Percentiles rank a stretch among this genome's conserved stretches.
phyloP scores from a whole-genome alignment of 2,888 invertebrate genomes.

The Phrixothrix hirtus region DNA sequence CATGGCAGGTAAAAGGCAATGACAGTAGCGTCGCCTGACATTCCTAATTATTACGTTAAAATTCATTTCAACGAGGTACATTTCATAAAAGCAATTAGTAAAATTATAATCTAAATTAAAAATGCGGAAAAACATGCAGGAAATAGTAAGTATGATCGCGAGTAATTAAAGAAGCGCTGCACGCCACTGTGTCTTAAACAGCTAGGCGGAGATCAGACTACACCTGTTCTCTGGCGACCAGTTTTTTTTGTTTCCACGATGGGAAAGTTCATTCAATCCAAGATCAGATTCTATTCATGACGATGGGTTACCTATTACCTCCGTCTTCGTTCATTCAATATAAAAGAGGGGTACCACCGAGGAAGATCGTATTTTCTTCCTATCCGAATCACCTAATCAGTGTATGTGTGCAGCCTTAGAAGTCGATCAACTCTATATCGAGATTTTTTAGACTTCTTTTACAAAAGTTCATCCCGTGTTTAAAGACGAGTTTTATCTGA shows the following conservation, averaged over 20 bases:
- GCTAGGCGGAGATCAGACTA: slow-evolving; percentile 43
- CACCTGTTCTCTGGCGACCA: slow-evolving; percentile 46
- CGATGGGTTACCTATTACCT: slow-evolving; percentile 16
- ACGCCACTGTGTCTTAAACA: slow-evolving; percentile 36
- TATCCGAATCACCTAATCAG: slow-evolving; percentile 19
- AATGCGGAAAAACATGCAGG: background rate
- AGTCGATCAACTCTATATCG: slow-evolving; percentile 26
- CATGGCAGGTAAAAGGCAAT: slow-evolving; percentile 9
- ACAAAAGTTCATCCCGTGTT: too few relatives aligned
- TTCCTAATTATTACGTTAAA: background rate
- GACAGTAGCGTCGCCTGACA: slow-evolving; percentile 9
- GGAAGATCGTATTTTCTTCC: slow-evolving; percentile 19
- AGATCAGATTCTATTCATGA: slow-evolving; percentile 37
- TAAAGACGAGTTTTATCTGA: too few relatives aligned
- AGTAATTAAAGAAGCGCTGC: slow-evolving; percentile 3
- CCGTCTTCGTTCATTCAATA: slow-evolving; percentile 13
- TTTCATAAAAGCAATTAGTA: background rate
- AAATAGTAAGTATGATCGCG: slow-evolving; percentile 1
- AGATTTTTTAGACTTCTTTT: slow-evolving; percentile 2
- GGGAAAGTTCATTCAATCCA: slow-evolving; percentile 49
- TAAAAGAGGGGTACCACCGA: slow-evolving; percentile 18
- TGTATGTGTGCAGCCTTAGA: slow-evolving; percentile 29
- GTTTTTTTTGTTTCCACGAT: slow-evolving; percentile 43
- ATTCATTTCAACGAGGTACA: background rate
- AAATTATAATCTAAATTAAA: background rate